Percentiles rank a stretch among this genome's conserved stretches.
These are phyloP conservation scores for Sebastes minor DNA, from an alignment of 2,797 vertebrate genomes.

Conservation along the genomic window DNA sequence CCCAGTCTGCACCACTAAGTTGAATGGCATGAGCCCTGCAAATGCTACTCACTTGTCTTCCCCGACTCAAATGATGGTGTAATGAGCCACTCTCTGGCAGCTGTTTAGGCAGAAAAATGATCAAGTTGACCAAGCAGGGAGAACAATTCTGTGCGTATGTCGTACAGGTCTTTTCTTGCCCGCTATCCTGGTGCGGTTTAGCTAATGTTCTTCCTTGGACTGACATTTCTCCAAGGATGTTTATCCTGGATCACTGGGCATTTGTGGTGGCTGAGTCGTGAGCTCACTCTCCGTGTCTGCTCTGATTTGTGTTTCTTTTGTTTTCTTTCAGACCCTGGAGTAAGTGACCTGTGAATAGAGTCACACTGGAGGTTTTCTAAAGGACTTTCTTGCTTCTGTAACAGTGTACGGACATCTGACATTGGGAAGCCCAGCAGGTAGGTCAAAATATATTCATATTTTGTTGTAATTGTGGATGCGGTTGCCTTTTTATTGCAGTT, in stretches of 20 bases:
- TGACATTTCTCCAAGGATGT: slow-evolving; percentile 70
- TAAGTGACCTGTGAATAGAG: slow-evolving; percentile 63
- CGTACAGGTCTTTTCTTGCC: slow-evolving; percentile 29
- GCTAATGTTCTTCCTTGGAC: slow-evolving; percentile 46
- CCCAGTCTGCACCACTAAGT: background rate
- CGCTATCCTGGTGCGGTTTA: slow-evolving; percentile 8
- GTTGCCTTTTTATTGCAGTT: background rate
- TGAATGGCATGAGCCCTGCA: background rate
- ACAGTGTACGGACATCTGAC: slow-evolving; percentile 56
- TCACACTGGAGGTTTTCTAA: slow-evolving; percentile 47
- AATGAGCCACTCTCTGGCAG: slow-evolving; percentile 70
- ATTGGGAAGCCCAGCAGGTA: slow-evolving; percentile 66
- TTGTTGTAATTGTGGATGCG: background rate
- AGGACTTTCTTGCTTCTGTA: slow-evolving; percentile 38
- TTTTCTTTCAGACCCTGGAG: slow-evolving; percentile 69
- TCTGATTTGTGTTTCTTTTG: slow-evolving; percentile 64
- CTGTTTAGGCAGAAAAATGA: slow-evolving; percentile 70
- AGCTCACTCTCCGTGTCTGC: slow-evolving; percentile 52
- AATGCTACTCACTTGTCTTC: slow-evolving; percentile 53
- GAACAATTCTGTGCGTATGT: slow-evolving; percentile 51
- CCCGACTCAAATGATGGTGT: slow-evolving; percentile 50
- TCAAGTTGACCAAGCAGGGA: slow-evolving; percentile 56
- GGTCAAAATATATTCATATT: slow-evolving; percentile 20
- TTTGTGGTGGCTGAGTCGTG: slow-evolving; percentile 54
- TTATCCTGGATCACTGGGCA: slow-evolving; percentile 68